Conservation (phyloP, 2,113 vertebrate genomes). For the Myodes glareolus region DNA sequence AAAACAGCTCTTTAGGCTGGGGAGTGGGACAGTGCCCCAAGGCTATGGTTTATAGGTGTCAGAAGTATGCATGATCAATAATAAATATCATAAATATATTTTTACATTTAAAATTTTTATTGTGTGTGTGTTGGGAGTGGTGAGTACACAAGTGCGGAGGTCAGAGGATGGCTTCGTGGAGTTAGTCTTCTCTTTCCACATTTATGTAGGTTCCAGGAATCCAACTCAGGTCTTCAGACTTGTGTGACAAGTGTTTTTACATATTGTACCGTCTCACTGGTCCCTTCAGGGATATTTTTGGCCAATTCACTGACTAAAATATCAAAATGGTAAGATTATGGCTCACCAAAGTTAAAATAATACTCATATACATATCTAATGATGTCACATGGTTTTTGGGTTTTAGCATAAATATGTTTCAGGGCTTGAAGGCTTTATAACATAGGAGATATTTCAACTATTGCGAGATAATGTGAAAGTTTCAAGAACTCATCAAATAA, state of each 20-base stretch:
- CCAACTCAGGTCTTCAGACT: neutral
- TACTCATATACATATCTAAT: neutral
- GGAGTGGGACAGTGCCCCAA: neutral
- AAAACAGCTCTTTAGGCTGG: neutral
- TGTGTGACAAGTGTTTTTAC: neutral
- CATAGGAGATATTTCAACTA: neutral
- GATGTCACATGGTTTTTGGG: neutral
- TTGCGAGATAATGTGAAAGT: neutral
- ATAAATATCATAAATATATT: neutral
- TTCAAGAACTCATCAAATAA: neutral
- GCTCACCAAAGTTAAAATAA: neutral
- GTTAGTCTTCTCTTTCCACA: neutral
- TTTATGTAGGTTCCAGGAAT: neutral
- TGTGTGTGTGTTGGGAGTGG: neutral
- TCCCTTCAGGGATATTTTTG: neutral
- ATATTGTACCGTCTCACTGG: too few relatives aligned
- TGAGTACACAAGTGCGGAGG: neutral
- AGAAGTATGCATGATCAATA: neutral
- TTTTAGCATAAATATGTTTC: neutral
- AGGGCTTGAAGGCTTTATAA: neutral
- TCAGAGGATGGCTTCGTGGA: neutral
- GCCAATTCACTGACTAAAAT: neutral
- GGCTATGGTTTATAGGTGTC: neutral
- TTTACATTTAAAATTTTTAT: neutral
- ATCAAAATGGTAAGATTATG: neutral